A percentile compares a stretch with the other conserved stretches of the same genome.
Conservation (phyloP, 2,797 vertebrate genomes). For the Benthosema pterotum region DNA sequence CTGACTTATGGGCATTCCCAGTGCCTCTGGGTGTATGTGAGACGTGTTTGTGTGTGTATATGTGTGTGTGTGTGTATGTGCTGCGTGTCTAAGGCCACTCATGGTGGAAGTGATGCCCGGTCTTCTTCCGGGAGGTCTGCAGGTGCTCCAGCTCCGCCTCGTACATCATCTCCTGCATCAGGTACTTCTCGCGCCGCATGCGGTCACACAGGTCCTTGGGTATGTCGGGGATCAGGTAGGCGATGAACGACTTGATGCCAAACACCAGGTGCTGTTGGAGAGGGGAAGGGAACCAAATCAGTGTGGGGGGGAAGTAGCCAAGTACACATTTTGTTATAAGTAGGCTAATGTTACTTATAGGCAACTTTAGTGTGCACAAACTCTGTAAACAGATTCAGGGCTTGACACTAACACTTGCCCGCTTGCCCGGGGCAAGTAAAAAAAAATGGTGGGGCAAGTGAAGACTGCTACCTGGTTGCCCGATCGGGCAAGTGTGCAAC, state of each 20-base stretch:
- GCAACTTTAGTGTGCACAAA: no score
- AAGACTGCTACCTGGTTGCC: no score
- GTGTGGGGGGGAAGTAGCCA: slow-evolving; percentile 15
- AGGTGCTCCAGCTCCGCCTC: slow-evolving; percentile 96
- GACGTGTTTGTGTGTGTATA: slow-evolving; percentile 43
- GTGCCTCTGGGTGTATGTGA: no score
- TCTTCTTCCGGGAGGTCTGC: slow-evolving; percentile 94
- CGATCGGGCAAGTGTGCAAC: no score
- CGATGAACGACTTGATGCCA: slow-evolving; percentile 98
- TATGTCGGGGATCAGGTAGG: slow-evolving; percentile 98
- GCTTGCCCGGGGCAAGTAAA: no score
- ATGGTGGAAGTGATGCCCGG: slow-evolving; percentile 94
- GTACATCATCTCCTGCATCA: slow-evolving; percentile 99
- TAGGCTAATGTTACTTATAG: no score
- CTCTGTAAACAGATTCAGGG: no score
- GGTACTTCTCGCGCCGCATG: slow-evolving; percentile 97
- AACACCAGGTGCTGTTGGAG: slow-evolving; percentile 92
- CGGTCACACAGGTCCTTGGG: slow-evolving; percentile 96
- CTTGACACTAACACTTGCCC: no score
- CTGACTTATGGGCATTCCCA: no score
- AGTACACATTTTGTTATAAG: not conserved
- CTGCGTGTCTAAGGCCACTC: slow-evolving; percentile 93
- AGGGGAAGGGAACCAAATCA: slow-evolving; percentile 39
- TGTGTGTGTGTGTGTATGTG: slow-evolving; percentile 22
- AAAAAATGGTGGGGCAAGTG: no score